Evolutionary conservation across 2,113 vertebrate genomes (phyloP).

Genomic region (Emydocephalus ijimae): DNA sequence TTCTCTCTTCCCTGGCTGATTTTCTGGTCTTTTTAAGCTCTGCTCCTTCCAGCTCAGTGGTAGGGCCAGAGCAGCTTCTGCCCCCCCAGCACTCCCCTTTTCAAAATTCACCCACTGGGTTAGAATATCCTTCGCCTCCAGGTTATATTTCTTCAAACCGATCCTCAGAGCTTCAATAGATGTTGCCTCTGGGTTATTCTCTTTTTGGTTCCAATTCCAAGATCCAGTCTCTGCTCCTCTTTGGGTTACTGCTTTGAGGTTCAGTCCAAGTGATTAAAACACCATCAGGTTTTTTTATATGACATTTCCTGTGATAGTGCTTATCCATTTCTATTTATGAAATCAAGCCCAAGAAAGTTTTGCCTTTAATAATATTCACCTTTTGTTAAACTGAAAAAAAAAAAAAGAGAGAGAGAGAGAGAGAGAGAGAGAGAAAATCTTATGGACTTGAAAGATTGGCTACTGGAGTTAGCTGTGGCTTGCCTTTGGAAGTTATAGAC

Average conservation of each 20-base stretch:
- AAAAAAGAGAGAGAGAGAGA: not conserved
- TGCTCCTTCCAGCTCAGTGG: constrained; percentile 40
- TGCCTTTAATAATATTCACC: constrained; percentile 18
- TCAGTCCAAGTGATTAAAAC: constrained; percentile 50
- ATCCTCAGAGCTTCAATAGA: constrained; percentile 52
- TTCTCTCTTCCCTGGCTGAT: constrained; percentile 42
- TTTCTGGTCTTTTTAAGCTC: constrained; percentile 15
- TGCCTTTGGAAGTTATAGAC: too few relatives aligned
- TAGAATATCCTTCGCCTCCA: constrained; percentile 48
- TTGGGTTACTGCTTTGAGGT: constrained; percentile 46
- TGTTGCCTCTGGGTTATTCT: constrained; percentile 58
- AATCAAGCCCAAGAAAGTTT: not conserved
- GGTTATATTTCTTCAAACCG: constrained; percentile 58
- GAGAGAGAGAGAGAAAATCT: not conserved
- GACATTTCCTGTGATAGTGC: constrained; percentile 32
- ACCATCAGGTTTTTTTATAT: constrained; percentile 39
- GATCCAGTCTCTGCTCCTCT: constrained; percentile 36
- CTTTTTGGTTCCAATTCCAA: constrained; percentile 59
- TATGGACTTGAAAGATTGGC: not conserved
- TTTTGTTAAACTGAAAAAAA: not conserved
- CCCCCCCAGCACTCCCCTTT: constrained; percentile 59
- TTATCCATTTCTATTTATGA: constrained; percentile 32
- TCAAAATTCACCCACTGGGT: constrained; percentile 36
- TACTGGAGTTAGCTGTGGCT: not conserved
- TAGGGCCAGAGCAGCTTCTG: constrained; percentile 47